A percentile compares a stretch with the other conserved stretches of the same genome.
Conservation (phyloP, 2,113 vertebrate species). For the Pseudopipra pipra region DNA sequence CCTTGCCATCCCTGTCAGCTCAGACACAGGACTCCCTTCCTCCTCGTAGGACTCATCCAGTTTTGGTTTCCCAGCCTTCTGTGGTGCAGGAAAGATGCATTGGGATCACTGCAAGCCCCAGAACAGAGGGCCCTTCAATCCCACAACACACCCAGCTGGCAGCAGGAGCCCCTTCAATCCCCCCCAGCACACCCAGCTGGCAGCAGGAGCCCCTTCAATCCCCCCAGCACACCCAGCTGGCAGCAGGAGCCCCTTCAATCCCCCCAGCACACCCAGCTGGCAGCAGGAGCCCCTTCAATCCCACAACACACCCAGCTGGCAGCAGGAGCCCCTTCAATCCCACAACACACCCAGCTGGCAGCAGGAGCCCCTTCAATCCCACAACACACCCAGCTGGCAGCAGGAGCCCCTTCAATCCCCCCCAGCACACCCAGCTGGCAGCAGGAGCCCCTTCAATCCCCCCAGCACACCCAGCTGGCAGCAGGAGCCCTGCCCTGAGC, state of each 20-base stretch:
- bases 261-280: fast-evolving
- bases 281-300: too few species aligned
- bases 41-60: neutral
- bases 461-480: neutral
- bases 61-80: neutral
- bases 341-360: too few species aligned
- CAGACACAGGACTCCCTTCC: neutral
- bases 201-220: neutral
- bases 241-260: too few species aligned
- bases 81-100: neutral
- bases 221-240: too few species aligned
- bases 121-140: neutral
- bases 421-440: too few species aligned
- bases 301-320: too few species aligned
- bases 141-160: neutral
- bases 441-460: too few species aligned
- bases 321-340: too few species aligned
- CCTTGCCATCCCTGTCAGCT: neutral
- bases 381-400: too few species aligned
- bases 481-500: fast-evolving
- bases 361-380: too few species aligned
- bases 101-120: neutral
- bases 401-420: too few species aligned
- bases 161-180: neutral
- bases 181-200: neutral